Evolutionary conservation across 2,888 invertebrate species (phyloP).

Genomic region (Drosophila maculinotata): DNA sequence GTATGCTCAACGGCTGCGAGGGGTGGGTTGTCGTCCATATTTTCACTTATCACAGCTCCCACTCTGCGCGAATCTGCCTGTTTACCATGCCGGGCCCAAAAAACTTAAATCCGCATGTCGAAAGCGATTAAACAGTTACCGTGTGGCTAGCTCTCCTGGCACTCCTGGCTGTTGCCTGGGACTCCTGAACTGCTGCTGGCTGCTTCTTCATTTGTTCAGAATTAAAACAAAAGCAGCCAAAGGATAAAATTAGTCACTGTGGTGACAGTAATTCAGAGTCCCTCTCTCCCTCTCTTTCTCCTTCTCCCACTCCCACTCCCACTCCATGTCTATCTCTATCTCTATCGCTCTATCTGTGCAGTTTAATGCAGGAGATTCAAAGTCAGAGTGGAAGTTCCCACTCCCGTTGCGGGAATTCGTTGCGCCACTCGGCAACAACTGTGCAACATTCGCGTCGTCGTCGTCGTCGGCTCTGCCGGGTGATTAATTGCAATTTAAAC

Average conservation of each 20-base stretch:
- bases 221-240: constrained; percentile 77
- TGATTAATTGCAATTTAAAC: constrained; percentile 85
- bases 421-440: constrained; percentile 80
- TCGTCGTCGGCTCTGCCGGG: constrained; percentile 33
- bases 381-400: constrained; percentile 30
- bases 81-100: constrained; percentile 63
- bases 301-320: not conserved
- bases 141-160: constrained; percentile 38
- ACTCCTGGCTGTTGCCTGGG: constrained; percentile 4
- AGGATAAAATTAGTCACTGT: constrained; percentile 82
- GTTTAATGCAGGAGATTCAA: constrained; percentile 44
- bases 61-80: constrained; percentile 13
- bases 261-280: constrained; percentile 71
- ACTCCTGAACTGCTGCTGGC: constrained; percentile 15
- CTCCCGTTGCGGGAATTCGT: constrained; percentile 56
- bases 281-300: not conserved
- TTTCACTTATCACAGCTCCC: constrained; percentile 73
- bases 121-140: constrained; percentile 84
- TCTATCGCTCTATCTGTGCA: constrained; percentile 27
- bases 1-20: constrained; percentile 19
- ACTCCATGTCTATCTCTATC: not conserved
- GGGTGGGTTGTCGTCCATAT: constrained; percentile 55
- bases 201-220: constrained; percentile 68
- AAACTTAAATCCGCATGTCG: constrained; percentile 85
- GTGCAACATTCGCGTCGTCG: constrained; percentile 65